Evolutionary conservation across 2,888 invertebrate species (phyloP).

Genomic region (Amiota communis): DNA sequence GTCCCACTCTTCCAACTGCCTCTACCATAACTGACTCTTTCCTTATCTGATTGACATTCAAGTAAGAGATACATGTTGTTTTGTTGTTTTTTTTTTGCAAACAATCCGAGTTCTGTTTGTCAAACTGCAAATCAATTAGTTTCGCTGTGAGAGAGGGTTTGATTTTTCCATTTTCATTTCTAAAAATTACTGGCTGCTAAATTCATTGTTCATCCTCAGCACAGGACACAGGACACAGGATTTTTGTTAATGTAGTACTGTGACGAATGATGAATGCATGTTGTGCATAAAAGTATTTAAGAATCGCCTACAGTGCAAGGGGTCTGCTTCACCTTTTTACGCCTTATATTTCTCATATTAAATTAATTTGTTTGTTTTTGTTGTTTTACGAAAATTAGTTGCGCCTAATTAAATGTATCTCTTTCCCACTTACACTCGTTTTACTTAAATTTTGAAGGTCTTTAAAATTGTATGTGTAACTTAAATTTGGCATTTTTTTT

Average conservation of each 20-base stretch:
- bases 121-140: conserved; percentile 64
- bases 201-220: background rate
- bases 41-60: too few relatives aligned
- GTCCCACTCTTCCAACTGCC: background rate
- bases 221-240: too few relatives aligned
- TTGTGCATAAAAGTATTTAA: conserved; percentile 41
- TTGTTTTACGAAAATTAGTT: conserved; percentile 51
- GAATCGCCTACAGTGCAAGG: background rate
- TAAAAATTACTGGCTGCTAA: background rate
- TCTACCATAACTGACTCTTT: too few relatives aligned
- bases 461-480: too few relatives aligned
- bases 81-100: conserved; percentile 10
- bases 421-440: too few relatives aligned
- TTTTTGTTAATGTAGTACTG: too few relatives aligned
- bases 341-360: conserved; percentile 29
- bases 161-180: background rate
- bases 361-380: conserved; percentile 26
- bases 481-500: too few relatives aligned
- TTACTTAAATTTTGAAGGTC: conserved; percentile 2
- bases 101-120: conserved; percentile 34
- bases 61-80: background rate
- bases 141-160: conserved; percentile 50
- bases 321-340: too few relatives aligned
- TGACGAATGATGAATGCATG: conserved; percentile 55
- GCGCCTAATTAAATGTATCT: conserved; percentile 55